phyloP scores from a whole-genome alignment of 1,140 invertebrate species.

The Drosophila sproati region DNA sequence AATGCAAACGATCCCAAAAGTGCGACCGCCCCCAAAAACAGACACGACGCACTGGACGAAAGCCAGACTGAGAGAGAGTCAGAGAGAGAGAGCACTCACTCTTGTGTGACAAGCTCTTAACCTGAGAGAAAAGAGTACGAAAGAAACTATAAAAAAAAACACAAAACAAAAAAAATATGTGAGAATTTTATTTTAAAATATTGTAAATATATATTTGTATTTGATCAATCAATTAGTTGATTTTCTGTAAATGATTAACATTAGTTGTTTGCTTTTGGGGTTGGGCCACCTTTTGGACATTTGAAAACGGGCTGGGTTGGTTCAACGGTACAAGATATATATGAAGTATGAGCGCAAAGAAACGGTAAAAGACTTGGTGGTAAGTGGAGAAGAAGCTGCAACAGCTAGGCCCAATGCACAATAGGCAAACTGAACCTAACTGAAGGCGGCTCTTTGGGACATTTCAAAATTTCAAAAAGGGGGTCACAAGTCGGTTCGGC shows the following conservation, averaged over 20 bases:
- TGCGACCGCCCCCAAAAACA: slow-evolving; percentile 30
- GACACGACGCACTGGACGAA: slow-evolving; percentile 56
- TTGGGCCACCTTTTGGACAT: slow-evolving; percentile 48
- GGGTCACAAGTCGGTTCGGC: slow-evolving; percentile 50
- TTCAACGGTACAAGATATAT: slow-evolving; percentile 50
- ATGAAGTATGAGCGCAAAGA: slow-evolving; percentile 40
- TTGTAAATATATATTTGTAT: slow-evolving; percentile 50
- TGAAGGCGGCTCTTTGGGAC: slow-evolving; percentile 2
- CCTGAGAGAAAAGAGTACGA: slow-evolving; percentile 81
- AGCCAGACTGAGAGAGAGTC: slow-evolving; percentile 24
- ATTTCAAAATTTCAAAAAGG: slow-evolving; percentile 33
- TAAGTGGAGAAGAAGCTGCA: slow-evolving; percentile 34
- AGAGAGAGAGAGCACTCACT: slow-evolving; percentile 41
- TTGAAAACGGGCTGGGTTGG: slow-evolving; percentile 58
- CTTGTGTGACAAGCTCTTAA: slow-evolving; percentile 59
- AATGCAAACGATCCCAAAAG: slow-evolving; percentile 27
- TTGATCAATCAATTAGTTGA: slow-evolving; percentile 34
- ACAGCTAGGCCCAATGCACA: slow-evolving; percentile 19
- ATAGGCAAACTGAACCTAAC: slow-evolving; percentile 20
- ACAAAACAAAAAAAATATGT: slow-evolving; percentile 57
- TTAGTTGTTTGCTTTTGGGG: slow-evolving; percentile 51
- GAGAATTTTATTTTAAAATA: slow-evolving; percentile 58
- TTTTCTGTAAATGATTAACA: slow-evolving; percentile 69
- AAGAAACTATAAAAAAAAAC: slow-evolving; percentile 76
- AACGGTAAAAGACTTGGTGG: slow-evolving; percentile 34